A percentile compares a stretch with the other conserved stretches of the same genome.
These are phyloP conservation scores for Balearica regulorum DNA, from an alignment of 2,797 vertebrate species.

Conservation along the genomic window DNA sequence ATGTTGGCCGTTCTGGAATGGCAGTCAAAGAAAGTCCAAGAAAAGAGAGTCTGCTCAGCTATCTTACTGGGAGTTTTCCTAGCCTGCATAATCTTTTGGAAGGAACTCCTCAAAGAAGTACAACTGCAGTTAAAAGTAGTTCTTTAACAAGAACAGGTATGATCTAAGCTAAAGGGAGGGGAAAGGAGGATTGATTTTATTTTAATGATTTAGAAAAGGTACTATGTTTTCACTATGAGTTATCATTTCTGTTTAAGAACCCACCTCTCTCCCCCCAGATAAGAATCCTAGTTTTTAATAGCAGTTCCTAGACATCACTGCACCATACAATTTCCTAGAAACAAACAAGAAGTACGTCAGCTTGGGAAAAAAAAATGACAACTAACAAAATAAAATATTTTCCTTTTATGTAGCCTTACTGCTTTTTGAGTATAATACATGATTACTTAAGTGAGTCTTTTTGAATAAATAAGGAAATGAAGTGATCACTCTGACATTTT, in stretches of 20 bases:
- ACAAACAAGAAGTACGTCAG: not conserved
- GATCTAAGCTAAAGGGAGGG: not conserved
- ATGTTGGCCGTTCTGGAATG: slow-evolving; percentile 81
- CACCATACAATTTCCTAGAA: not conserved
- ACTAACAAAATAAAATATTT: not conserved
- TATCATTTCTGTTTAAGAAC: not conserved
- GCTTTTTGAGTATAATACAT: not conserved
- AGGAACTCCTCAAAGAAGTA: slow-evolving; percentile 87
- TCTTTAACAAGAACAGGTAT: slow-evolving; percentile 93
- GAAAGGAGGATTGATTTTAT: not conserved
- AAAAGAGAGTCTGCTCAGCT: slow-evolving; percentile 95
- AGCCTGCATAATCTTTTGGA: slow-evolving; percentile 96
- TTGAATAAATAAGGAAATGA: not conserved
- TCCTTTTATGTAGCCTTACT: not conserved
- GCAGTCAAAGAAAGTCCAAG: slow-evolving; percentile 91
- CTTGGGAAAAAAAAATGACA: not conserved
- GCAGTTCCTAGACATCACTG: not conserved
- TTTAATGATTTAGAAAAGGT: not conserved
- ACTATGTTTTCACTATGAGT: not conserved
- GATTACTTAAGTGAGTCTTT: not conserved
- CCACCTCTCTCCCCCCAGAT: not conserved
- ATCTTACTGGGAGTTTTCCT: slow-evolving; percentile 95
- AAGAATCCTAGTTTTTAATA: not conserved
- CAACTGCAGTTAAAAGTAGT: slow-evolving; percentile 84
- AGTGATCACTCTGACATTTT: not conserved